Percentiles rank a stretch among this genome's conserved stretches.
These are phyloP conservation scores for Anaspis maculata DNA, from an alignment of 2,888 invertebrate species.

Conservation along the genomic window DNA sequence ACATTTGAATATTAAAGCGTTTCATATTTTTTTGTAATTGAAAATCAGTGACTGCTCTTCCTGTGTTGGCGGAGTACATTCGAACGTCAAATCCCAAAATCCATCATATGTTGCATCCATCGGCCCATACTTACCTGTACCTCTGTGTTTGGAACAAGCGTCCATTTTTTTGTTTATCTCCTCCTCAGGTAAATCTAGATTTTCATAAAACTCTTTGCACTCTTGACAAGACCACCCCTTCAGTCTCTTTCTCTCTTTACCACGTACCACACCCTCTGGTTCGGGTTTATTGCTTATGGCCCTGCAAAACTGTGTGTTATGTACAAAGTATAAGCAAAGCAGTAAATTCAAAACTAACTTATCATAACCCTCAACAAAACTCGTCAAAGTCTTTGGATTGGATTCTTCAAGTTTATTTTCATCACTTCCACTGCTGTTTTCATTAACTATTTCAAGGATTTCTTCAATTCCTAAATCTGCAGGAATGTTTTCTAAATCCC, in stretches of 20 bases:
- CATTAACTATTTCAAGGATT: too few relatives aligned
- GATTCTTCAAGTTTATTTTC: background rate
- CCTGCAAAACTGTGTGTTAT: too few relatives aligned
- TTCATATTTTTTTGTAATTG: background rate
- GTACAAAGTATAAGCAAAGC: too few relatives aligned
- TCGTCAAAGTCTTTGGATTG: slow-evolving; percentile 6
- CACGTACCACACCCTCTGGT: slow-evolving; percentile 20
- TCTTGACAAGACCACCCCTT: slow-evolving; percentile 28
- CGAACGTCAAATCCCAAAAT: slow-evolving; percentile 18
- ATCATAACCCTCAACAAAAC: too few relatives aligned
- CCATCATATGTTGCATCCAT: slow-evolving; percentile 26
- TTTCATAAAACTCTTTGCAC: slow-evolving; percentile 26
- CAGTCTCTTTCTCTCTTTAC: slow-evolving; percentile 24
- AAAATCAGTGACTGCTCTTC: slow-evolving; percentile 5
- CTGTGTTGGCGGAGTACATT: slow-evolving; percentile 2
- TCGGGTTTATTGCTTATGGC: too few relatives aligned
- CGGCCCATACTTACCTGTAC: slow-evolving; percentile 37
- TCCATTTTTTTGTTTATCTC: slow-evolving; percentile 39
- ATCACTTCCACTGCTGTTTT: too few relatives aligned
- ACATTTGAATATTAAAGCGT: slow-evolving; percentile 1
- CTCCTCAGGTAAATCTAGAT: slow-evolving; percentile 30
- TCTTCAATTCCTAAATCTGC: too few relatives aligned
- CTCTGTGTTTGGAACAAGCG: slow-evolving; percentile 45
- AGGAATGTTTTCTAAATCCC: too few relatives aligned
- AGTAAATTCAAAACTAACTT: too few relatives aligned